Conservation (phyloP, 2,888 invertebrate genomes). For the Gerris lacustris region DNA sequence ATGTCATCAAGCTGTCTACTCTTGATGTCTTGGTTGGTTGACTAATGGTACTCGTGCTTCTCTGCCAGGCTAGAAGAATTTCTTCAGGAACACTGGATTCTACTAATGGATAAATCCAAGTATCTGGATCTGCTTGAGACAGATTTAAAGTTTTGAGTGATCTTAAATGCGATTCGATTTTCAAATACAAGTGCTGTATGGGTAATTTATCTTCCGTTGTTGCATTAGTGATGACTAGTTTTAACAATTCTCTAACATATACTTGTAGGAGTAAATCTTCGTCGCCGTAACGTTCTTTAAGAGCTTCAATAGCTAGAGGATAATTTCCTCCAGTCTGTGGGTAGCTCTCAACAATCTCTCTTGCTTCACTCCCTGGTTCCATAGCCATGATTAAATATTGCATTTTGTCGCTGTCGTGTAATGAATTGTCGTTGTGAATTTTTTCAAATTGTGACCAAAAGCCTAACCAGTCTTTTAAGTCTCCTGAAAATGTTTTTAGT, state of each 20-base stretch:
- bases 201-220: too few relatives aligned
- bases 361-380: slow-evolving; percentile 25
- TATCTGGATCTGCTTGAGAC: too few relatives aligned
- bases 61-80: too few relatives aligned
- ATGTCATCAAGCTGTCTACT: too few relatives aligned
- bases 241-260: slow-evolving; percentile 30
- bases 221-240: slow-evolving; percentile 23
- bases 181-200: too few relatives aligned
- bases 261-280: slow-evolving; percentile 31
- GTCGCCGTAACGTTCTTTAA: slow-evolving; percentile 25
- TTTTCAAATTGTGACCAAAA: slow-evolving; percentile 31
- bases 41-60: too few relatives aligned
- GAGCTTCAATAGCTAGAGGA: slow-evolving; percentile 26
- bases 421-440: slow-evolving; percentile 28
- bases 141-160: too few relatives aligned
- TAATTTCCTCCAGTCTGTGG: slow-evolving; percentile 31
- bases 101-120: too few relatives aligned
- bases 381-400: slow-evolving; percentile 27
- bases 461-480: slow-evolving; percentile 9
- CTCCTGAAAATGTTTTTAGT: too few relatives aligned
- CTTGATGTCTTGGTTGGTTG: too few relatives aligned
- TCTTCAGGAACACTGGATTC: too few relatives aligned
- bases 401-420: slow-evolving; percentile 27
- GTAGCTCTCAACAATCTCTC: slow-evolving; percentile 28
- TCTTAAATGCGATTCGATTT: too few relatives aligned